Base-by-base conservation (phyloP, 2,888 invertebrate species). In the Lasioglossum vierecki region DNA sequence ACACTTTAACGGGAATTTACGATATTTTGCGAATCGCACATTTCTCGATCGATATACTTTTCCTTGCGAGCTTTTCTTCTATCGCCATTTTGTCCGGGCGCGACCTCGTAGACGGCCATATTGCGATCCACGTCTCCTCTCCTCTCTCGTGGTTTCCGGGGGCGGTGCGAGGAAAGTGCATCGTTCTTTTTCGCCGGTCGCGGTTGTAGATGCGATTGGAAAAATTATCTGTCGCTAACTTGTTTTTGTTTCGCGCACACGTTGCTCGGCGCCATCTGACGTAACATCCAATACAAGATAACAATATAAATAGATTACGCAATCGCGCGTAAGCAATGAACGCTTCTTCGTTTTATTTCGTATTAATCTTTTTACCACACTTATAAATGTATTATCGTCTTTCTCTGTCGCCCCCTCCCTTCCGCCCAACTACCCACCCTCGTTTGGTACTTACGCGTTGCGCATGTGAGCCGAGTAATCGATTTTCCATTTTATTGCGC, bases 71-170 rank as follows among this genome's bases (percentile, higher is more conserved):
- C 88, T 91, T 91, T 90, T 83, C 86, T 83, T 80, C 76, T 79
- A 87, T 92, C 94, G 94, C 95, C 95, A 95, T 95, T 90, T 95
- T 95, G 94, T 91, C 91, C 92, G 92, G 92, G 92, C 88, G 90
- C 91, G 91, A 92, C 92, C 92, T 92, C 87, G 88, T 89, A 82
- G 91, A 90, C 95, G 91, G 95, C 95, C 95, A 95, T 95, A 89
- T 95, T 95, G 93, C 86, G 88, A 88, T 89, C 91, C 91, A 89
- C 89, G 88, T 88, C 85, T 88, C 80, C 70, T 85, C 72, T 80
- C 79, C 60, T 84, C 60, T 84, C 83, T 70, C 87, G 88, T 88
- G 91, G 91, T 93, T 92, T 93, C 91, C 91, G 89, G 86, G 82
- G 86, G 83, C 89, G 87, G 79, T 44, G 79, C 57, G 87, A 82